Evolutionary conservation across 1,140 invertebrate genomes (phyloP).

Genomic region (Plectrocnemia conspersa): DNA sequence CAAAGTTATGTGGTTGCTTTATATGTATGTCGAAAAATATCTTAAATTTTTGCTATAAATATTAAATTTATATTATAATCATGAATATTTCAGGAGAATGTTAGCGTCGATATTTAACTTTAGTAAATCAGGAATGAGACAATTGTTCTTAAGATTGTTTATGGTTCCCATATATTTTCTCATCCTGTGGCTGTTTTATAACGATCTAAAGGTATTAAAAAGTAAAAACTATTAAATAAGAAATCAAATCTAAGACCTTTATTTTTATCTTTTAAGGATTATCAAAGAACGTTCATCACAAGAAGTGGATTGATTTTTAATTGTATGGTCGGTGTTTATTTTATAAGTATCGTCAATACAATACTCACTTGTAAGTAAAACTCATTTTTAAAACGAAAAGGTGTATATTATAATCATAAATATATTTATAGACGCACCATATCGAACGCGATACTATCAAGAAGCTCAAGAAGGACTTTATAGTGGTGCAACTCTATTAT

Average conservation of each 20-base stretch:
- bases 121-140: slow-evolving; percentile 65
- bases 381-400: slow-evolving; percentile 6
- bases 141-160: slow-evolving; percentile 68
- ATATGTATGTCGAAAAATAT: slow-evolving; percentile 54
- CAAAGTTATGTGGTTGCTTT: slow-evolving; percentile 68
- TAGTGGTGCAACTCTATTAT: slow-evolving; percentile 74
- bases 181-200: slow-evolving; percentile 77
- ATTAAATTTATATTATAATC: background rate
- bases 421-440: slow-evolving; percentile 63
- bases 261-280: slow-evolving; percentile 48
- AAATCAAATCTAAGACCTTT: background rate
- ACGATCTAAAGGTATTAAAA: slow-evolving; percentile 53
- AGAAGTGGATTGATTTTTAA: slow-evolving; percentile 79
- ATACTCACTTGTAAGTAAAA: slow-evolving; percentile 66
- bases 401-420: slow-evolving; percentile 3
- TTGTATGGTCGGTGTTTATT: slow-evolving; percentile 70
- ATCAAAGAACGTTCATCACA: slow-evolving; percentile 69
- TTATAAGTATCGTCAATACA: slow-evolving; percentile 74
- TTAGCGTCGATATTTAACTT: slow-evolving; percentile 73
- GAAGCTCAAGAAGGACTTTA: slow-evolving; percentile 84
- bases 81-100: slow-evolving; percentile 58
- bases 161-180: slow-evolving; percentile 72
- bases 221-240: too few species aligned
- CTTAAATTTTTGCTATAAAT: slow-evolving; percentile 1
- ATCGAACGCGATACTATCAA: slow-evolving; percentile 85